These are phyloP conservation scores for Nudaria mundana DNA, from an alignment of 2,888 invertebrate species.

Conservation along the genomic window DNA sequence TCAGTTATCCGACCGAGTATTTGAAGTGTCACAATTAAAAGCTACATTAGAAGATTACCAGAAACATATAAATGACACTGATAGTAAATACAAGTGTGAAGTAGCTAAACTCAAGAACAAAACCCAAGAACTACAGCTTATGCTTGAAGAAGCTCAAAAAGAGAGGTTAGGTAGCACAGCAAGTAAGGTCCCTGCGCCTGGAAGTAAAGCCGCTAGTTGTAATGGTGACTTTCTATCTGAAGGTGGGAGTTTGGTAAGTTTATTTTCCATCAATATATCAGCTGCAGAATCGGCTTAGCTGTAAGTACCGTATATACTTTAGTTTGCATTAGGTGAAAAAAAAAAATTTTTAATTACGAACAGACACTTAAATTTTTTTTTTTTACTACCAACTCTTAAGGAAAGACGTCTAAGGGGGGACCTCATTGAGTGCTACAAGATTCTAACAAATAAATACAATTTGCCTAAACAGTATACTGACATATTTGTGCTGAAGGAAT, in stretches of 20 bases:
- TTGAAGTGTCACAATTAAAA: slow-evolving; percentile 85
- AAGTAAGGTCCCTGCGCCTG: slow-evolving; percentile 51
- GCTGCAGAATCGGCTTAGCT: too few species aligned
- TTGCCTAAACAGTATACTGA: too few species aligned
- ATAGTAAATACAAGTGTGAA: slow-evolving; percentile 81
- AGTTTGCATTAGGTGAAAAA: too few species aligned
- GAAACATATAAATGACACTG: slow-evolving; percentile 82
- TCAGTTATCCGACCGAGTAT: slow-evolving; percentile 88
- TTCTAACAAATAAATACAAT: too few species aligned
- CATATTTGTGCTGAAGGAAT: too few species aligned
- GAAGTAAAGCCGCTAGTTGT: slow-evolving; percentile 72
- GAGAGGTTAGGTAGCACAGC: slow-evolving; percentile 64
- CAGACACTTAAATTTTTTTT: too few species aligned
- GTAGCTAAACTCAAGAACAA: slow-evolving; percentile 81
- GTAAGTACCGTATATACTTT: too few species aligned
- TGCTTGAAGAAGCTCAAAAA: slow-evolving; percentile 64
- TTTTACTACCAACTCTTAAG: too few species aligned
- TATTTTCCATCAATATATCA: too few species aligned
- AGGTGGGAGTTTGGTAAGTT: slow-evolving; percentile 81
- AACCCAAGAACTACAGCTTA: slow-evolving; percentile 73
- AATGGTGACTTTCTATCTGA: slow-evolving; percentile 79
- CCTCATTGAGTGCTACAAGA: too few species aligned
- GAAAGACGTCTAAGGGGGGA: too few species aligned
- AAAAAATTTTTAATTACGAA: too few species aligned
- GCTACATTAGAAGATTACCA: slow-evolving; percentile 86